Evolutionary conservation across 2,888 invertebrate genomes (phyloP).

Genomic region (Dryobota labecula): DNA sequence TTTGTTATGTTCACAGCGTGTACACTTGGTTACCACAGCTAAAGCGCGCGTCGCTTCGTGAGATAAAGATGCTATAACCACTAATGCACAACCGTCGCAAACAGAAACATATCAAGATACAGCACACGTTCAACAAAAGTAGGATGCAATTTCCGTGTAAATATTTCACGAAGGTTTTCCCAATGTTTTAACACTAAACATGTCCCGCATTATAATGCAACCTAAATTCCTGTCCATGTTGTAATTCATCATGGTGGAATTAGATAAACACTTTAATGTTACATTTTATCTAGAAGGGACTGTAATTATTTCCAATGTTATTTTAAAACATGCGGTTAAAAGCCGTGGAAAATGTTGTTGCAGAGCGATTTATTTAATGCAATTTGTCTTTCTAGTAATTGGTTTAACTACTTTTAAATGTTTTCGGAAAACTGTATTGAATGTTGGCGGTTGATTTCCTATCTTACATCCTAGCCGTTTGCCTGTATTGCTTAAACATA

Average conservation of each 20-base stretch:
- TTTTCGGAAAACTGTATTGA: conserved; percentile 3
- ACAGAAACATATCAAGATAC: conserved; percentile 20
- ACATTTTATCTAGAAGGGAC: conserved; percentile 43
- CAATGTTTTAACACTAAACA: conserved; percentile 33
- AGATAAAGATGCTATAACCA: no score
- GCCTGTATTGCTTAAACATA: conserved; percentile 16
- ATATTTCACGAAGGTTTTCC: conserved; percentile 45
- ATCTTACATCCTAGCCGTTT: not conserved
- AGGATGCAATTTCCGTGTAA: conserved; percentile 43
- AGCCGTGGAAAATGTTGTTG: conserved; percentile 31
- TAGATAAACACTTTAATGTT: conserved; percentile 49
- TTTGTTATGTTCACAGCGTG: no score
- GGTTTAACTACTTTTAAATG: conserved; percentile 13
- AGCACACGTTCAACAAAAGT: conserved; percentile 7
- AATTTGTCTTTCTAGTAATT: conserved; percentile 15
- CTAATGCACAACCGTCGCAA: conserved; percentile 11
- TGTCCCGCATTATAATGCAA: conserved; percentile 36
- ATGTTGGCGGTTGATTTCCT: conserved; percentile 16
- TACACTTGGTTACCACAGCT: no score
- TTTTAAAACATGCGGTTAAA: conserved; percentile 23
- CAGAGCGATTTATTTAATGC: not conserved
- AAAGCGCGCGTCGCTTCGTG: no score
- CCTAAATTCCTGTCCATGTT: conserved; percentile 38
- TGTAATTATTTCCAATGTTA: conserved; percentile 42
- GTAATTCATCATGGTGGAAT: conserved; percentile 42